A percentile compares a stretch with the other conserved stretches of the same genome.
These are phyloP conservation scores for Chironomus riparius DNA, from an alignment of 2,888 invertebrate species.

Conservation along the genomic window DNA sequence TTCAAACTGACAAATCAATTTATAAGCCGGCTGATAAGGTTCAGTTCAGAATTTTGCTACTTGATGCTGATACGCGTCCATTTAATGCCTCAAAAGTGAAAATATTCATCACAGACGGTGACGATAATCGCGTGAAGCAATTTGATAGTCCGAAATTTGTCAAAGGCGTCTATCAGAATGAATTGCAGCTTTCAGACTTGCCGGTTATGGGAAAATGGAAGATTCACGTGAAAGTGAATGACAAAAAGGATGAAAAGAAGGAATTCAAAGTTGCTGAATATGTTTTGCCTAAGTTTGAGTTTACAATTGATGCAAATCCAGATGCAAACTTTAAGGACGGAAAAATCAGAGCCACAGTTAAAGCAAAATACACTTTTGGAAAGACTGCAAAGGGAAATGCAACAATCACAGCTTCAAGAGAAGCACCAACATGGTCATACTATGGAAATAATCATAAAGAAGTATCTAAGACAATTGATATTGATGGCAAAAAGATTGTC, in stretches of 20 bases:
- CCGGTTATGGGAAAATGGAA: constrained; percentile 86
- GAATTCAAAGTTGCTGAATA: constrained; percentile 72
- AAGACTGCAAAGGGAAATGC: constrained; percentile 79
- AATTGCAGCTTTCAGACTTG: constrained; percentile 66
- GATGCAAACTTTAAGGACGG: constrained; percentile 75
- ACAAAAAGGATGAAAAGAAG: constrained; percentile 32
- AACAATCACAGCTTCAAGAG: constrained; percentile 70
- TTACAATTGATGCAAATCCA: constrained; percentile 70
- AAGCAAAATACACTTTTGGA: constrained; percentile 78
- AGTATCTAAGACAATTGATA: constrained; percentile 59
- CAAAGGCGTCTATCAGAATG: constrained; percentile 66
- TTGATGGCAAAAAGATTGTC: constrained; percentile 57
- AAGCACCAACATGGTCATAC: constrained; percentile 67
- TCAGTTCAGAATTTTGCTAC: constrained; percentile 69
- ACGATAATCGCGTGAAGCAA: constrained; percentile 72
- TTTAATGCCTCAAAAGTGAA: constrained; percentile 32
- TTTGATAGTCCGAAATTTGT: constrained; percentile 59
- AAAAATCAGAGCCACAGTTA: constrained; percentile 65
- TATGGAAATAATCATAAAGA: constrained; percentile 69
- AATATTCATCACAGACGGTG: constrained; percentile 51
- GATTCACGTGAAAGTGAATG: constrained; percentile 57
- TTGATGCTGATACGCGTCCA: constrained; percentile 65
- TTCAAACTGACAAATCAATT: constrained; percentile 86
- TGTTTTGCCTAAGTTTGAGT: constrained; percentile 87
- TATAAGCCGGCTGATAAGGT: constrained; percentile 81